Conservation (phyloP, 2,888 invertebrate species). For the Prosapia bicincta region DNA sequence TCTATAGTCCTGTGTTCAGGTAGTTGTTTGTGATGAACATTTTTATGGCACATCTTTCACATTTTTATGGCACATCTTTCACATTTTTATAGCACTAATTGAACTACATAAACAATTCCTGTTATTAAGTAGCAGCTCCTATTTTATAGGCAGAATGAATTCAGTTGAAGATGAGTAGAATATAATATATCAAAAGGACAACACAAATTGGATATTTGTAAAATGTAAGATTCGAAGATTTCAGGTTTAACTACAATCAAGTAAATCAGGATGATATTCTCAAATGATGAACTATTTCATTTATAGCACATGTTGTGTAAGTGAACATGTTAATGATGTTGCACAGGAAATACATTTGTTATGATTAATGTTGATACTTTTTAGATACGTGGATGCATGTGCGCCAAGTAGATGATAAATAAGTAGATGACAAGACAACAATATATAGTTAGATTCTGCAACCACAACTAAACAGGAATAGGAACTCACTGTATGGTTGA, state of each 20-base stretch:
- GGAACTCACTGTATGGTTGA: constrained; percentile 81
- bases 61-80: no score
- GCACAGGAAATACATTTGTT: not conserved
- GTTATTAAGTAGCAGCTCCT: no score
- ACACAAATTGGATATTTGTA: no score
- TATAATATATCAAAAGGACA: no score
- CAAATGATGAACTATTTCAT: not conserved
- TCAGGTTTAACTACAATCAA: not conserved
- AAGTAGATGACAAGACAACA: not conserved
- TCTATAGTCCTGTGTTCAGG: no score
- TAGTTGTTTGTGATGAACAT: no score
- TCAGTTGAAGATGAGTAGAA: no score
- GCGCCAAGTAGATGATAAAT: not conserved
- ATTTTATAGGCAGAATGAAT: no score
- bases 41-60: no score
- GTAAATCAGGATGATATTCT: not conserved
- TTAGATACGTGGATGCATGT: not conserved
- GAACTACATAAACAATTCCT: no score
- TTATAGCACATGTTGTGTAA: not conserved
- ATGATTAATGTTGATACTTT: not conserved
- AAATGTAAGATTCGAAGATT: no score
- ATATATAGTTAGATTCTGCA: not conserved
- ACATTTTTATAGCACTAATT: no score
- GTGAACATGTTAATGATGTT: not conserved
- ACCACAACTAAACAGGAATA: not conserved